Base-by-base conservation (phyloP, 2,797 vertebrate species). In the Clarias pachynema region DNA sequence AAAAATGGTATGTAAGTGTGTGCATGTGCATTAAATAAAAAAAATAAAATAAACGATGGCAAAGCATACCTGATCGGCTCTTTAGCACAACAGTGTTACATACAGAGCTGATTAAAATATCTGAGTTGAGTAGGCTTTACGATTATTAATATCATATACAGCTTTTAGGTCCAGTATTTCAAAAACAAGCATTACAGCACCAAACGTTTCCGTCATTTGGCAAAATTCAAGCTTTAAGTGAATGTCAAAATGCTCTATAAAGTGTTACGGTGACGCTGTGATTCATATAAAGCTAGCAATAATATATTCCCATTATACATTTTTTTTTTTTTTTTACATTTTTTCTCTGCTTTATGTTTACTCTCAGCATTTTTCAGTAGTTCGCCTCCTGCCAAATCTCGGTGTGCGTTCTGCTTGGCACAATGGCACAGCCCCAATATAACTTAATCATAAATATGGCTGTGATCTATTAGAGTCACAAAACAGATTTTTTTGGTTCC, bases 401-500 rank as follows among this genome's bases (percentile, higher is more conserved):
- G 95, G 95, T 96, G 95, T 96, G 95, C 95, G 90, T 94, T 96
- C 95, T 95, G 94, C 94, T 95, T 96, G 95, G 95, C 94, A 95
- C 94, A 90, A 94, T 93, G 93, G 89, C 93, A 93, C 95, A 95
- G 95, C 95, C 92, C 93, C 81, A 82, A 93, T 93, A 95, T 95
- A 95, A 95, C 93, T 95, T 95, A 96, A 94, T 94, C 91, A 96
- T 96, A 96, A 96, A 96, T 96, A 96, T 95, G 95, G 95, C 95
- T 95, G 94, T 86, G 89, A 93, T 94, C 93, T 93, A 93, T 95
- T 94, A 95, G 91, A 95, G 94, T 94, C 90, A 94, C 94, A 94
- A 95, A 95, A 95, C 95, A 96, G 95, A 96, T 95, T 95, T 95
- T 96, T 96, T 96, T 96, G 95, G 95, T 95, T 96, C 95, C 95